Conservation (phyloP, 2,797 vertebrate species). For the Bovichtus variegatus region DNA sequence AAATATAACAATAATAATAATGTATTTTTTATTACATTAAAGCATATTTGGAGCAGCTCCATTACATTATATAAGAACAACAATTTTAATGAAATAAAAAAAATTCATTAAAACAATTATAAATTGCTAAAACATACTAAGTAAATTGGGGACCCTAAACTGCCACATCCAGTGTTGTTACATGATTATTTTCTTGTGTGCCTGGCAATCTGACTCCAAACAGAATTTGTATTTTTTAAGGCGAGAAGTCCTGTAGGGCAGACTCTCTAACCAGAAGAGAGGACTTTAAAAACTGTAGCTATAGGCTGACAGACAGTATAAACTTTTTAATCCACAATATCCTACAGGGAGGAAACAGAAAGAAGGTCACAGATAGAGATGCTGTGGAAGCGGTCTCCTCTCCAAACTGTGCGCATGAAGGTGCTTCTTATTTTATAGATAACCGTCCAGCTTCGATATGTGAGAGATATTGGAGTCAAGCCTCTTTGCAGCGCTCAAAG, state of each 20-base stretch:
- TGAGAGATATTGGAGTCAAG: neutral
- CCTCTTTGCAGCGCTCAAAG: neutral
- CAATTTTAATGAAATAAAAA: neutral
- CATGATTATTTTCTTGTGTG: neutral
- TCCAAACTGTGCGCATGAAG: neutral
- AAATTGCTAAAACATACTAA: neutral
- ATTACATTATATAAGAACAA: neutral
- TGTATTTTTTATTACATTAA: neutral
- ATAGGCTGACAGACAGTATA: neutral
- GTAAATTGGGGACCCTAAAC: neutral
- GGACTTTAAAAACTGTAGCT: neutral
- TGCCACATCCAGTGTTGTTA: neutral
- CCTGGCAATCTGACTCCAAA: neutral
- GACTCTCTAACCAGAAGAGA: neutral
- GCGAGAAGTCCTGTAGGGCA: neutral
- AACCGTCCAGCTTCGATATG: neutral
- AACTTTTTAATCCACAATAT: constrained; percentile 7
- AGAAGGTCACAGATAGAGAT: neutral
- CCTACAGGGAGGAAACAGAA: neutral
- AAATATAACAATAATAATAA: neutral
- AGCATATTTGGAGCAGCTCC: neutral
- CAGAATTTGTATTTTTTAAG: neutral
- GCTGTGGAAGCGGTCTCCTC: neutral
- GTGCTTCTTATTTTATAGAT: neutral
- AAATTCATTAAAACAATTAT: neutral